Percentiles rank a stretch among this genome's conserved stretches.
Evolutionary conservation across 2,888 invertebrate genomes (phyloP).

Genomic region (Drosophila parthenogenetica): DNA sequence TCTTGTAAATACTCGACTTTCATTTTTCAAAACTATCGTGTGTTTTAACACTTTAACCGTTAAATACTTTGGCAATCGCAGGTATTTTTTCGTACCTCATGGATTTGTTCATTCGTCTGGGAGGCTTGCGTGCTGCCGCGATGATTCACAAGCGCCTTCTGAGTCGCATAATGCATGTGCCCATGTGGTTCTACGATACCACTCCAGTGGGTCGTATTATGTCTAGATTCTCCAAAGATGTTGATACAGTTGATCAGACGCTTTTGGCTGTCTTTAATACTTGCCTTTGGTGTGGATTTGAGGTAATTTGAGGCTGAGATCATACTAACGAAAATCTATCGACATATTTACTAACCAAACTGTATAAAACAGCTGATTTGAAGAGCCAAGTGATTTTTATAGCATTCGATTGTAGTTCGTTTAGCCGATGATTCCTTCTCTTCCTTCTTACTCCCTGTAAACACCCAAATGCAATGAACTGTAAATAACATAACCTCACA

Average conservation of each 20-base stretch:
- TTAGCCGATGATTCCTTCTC: not conserved
- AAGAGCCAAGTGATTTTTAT: too few species aligned
- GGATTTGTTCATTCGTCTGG: slow-evolving; percentile 89
- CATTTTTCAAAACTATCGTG: too few species aligned
- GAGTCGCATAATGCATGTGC: slow-evolving; percentile 85
- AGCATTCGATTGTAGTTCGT: too few species aligned
- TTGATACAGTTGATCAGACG: slow-evolving; percentile 84
- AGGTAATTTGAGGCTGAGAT: slow-evolving; percentile 85
- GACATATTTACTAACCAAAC: not conserved
- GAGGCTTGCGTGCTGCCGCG: slow-evolving; percentile 82
- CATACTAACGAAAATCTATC: not conserved
- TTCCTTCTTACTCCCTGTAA: not conserved
- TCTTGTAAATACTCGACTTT: too few species aligned
- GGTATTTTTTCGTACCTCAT: slow-evolving; percentile 88
- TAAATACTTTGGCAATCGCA: slow-evolving; percentile 83
- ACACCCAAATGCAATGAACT: slow-evolving; percentile 62
- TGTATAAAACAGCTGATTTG: not conserved
- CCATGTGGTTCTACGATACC: slow-evolving; percentile 87
- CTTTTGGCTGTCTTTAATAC: slow-evolving; percentile 86
- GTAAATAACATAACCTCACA: slow-evolving; percentile 6
- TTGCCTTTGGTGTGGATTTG: slow-evolving; percentile 87
- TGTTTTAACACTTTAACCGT: too few species aligned
- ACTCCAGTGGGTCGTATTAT: slow-evolving; percentile 88
- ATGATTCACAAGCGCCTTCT: slow-evolving; percentile 85
- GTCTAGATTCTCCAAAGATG: slow-evolving; percentile 86